A percentile compares a stretch with the other conserved stretches of the same genome.
phyloP scores from a whole-genome alignment of 2,888 invertebrate species.

The Trachelus troglodyta region DNA sequence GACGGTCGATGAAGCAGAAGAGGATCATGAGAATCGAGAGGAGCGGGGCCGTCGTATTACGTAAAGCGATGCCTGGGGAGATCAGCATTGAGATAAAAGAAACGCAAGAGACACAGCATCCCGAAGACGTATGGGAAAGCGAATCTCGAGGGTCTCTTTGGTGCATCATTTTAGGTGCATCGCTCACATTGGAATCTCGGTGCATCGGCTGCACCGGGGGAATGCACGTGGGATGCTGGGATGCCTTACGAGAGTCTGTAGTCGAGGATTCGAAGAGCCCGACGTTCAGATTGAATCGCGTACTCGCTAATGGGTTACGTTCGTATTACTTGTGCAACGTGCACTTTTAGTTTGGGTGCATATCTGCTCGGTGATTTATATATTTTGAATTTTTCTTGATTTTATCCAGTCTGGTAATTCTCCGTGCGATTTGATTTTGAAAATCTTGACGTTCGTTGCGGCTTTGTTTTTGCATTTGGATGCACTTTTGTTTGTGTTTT shows the following conservation, averaged over 20 bases:
- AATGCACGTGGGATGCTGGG: conserved; percentile 1
- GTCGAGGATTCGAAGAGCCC: not conserved
- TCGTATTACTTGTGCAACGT: not conserved
- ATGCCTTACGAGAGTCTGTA: not conserved
- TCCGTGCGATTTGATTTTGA: not conserved
- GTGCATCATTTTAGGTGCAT: not conserved
- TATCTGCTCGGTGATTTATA: not conserved
- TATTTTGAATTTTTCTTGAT: not conserved
- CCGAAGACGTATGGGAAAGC: conserved; percentile 6
- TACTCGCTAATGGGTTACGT: not conserved
- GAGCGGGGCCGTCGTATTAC: not conserved
- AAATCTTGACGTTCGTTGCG: not conserved
- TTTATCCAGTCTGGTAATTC: not conserved
- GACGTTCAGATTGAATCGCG: not conserved
- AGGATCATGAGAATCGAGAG: not conserved
- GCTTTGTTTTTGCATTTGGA: not conserved
- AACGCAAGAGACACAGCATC: not conserved
- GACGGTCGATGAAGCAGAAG: not conserved
- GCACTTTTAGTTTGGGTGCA: not conserved
- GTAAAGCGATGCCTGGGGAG: not conserved
- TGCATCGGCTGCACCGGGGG: not conserved
- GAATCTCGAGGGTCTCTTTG: not conserved
- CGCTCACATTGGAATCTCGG: not conserved
- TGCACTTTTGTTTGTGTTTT: not conserved
- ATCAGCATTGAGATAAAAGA: not conserved